These are phyloP conservation scores for Serranus cabrilla DNA, from an alignment of 2,797 vertebrate genomes.

Conservation along the genomic window DNA sequence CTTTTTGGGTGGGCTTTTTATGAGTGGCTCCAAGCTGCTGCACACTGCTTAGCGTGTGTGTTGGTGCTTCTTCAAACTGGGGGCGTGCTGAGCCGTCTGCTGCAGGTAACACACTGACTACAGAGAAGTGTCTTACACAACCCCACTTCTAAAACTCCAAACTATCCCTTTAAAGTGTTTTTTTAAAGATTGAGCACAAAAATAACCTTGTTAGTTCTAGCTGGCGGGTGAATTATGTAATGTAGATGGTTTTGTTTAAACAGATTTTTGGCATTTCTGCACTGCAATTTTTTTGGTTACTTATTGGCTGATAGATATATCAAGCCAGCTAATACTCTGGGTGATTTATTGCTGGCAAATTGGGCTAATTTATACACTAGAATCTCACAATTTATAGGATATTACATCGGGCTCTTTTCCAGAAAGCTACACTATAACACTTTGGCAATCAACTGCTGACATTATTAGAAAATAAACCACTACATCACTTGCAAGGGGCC, in stretches of 20 bases:
- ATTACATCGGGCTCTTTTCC: neutral
- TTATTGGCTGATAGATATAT: neutral
- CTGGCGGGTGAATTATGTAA: too few species aligned
- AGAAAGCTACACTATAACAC: neutral
- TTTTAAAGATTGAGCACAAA: too few species aligned
- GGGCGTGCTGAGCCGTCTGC: too few species aligned
- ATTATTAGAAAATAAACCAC: neutral
- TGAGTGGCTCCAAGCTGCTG: too few species aligned
- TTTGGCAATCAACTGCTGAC: neutral
- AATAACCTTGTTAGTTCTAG: neutral
- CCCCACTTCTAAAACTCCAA: too few species aligned
- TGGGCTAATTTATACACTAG: neutral
- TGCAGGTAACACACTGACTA: too few species aligned
- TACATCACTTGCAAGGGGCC: neutral
- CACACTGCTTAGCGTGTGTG: too few species aligned
- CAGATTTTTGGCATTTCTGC: neutral
- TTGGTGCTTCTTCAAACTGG: too few species aligned
- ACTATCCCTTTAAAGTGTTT: too few species aligned
- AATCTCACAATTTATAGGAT: neutral
- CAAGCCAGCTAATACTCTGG: neutral
- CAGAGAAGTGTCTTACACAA: too few species aligned
- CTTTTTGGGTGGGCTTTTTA: too few species aligned
- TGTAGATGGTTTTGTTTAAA: neutral
- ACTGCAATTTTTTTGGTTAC: neutral
- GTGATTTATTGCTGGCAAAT: neutral